Evolutionary conservation across 2,888 invertebrate species (phyloP), one percentile per base, ranked within the genome.

Genomic region (Scaptodrosophila latifasciaeformis): DNA sequence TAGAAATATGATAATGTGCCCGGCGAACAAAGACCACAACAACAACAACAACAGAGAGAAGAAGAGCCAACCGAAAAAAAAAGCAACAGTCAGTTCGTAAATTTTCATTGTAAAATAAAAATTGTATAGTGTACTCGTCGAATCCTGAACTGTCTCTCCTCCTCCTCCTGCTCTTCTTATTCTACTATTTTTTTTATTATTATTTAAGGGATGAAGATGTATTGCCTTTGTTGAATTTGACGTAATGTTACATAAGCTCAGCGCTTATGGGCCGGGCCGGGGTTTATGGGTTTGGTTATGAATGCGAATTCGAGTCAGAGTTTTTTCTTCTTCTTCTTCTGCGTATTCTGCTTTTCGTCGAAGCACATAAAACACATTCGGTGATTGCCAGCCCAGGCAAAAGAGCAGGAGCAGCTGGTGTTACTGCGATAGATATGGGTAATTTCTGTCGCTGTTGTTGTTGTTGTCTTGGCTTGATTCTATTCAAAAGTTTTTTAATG

Each of bases 181-280:
- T 27, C 47, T 15, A n/a, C n/a, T n/a, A n/a, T n/a, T 40, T 24
- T 30, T 49, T n/a, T n/a, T n/a, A n/a, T n/a, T n/a, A 10, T 2
- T 35, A 47, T 59, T 62, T 79, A 77, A 69, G 81, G 82, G 83
- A 81, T 80, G 79, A 84, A 81, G 82, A 82, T 79, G 78, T 80
- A 82, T 81, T 80, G 78, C 80, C 81, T 76, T 77, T 80, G 80
- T 78, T 71, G 76, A 70, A 80, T 80, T 79, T 83, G 83, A 83
- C 81, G 80, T 80, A 81, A 82, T 77, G 78, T 75, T 77, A 77
- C 78, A 78, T 65, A 76, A 72, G 72, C 76, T 69, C 65, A 54
- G 29, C 31, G 52, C 46, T 15, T 21, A 43, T 21, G 21, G 43
- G 24, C 18, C 2, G 31, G 18, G 35, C 17, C 10, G 15, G 37